phyloP scores from a whole-genome alignment of 2,113 vertebrate species.

The Trematomus loennbergii region DNA sequence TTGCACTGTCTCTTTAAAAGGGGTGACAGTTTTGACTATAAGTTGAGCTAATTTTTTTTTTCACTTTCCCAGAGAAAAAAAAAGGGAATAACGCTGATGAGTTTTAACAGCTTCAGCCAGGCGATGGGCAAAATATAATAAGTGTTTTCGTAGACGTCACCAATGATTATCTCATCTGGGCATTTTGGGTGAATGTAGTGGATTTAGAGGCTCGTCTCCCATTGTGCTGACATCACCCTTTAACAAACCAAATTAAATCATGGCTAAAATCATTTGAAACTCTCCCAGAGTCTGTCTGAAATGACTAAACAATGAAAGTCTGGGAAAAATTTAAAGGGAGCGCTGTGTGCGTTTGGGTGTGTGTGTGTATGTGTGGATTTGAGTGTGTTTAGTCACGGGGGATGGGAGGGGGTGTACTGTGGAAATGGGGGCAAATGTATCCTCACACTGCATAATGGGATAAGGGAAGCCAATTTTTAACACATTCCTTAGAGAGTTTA shows the following conservation, averaged over 20 bases:
- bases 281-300: slow-evolving; percentile 83
- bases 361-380: slow-evolving; percentile 49
- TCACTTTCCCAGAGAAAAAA: slow-evolving; percentile 79
- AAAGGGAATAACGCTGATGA: slow-evolving; percentile 89
- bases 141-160: slow-evolving; percentile 92
- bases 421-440: slow-evolving; percentile 77
- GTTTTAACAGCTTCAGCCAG: slow-evolving; percentile 94
- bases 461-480: slow-evolving; percentile 67
- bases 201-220: slow-evolving; percentile 90
- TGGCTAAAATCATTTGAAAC: slow-evolving; percentile 85
- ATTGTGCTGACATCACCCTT: slow-evolving; percentile 90
- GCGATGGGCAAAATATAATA: slow-evolving; percentile 94
- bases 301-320: slow-evolving; percentile 79
- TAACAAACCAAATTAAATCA: slow-evolving; percentile 88
- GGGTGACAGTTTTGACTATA: slow-evolving; percentile 76
- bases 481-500: slow-evolving; percentile 67
- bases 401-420: slow-evolving; percentile 55
- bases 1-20: slow-evolving; percentile 77
- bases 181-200: slow-evolving; percentile 93
- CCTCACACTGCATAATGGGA: slow-evolving; percentile 75
- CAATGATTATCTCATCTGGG: slow-evolving; percentile 89
- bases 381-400: slow-evolving; percentile 56
- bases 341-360: slow-evolving; percentile 51
- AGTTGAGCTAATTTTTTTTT: slow-evolving; percentile 75
- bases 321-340: slow-evolving; percentile 81